phyloP scores from a whole-genome alignment of 1,140 invertebrate species.

The Philotrypesis tridentata region DNA sequence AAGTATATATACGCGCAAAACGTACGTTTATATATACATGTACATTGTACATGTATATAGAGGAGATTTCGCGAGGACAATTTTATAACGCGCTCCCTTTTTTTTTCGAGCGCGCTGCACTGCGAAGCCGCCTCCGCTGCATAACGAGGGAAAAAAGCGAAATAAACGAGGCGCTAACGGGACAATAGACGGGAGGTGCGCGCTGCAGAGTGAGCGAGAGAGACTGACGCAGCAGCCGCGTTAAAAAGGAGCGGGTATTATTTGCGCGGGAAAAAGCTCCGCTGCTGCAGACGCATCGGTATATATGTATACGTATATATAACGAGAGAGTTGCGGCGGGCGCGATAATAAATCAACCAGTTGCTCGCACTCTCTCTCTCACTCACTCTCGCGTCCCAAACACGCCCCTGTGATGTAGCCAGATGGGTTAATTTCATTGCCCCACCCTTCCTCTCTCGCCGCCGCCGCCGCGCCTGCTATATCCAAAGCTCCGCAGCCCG shows the following conservation, averaged over 20 bases:
- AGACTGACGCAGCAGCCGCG: too few species aligned
- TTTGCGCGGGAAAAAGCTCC: neutral
- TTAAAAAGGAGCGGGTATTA: neutral
- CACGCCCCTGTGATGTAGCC: slow-evolving; percentile 71
- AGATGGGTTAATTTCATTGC: slow-evolving; percentile 69
- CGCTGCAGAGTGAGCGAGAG: too few species aligned
- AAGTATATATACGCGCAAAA: too few species aligned
- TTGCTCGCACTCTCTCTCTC: too few species aligned
- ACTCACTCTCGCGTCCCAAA: slow-evolving; percentile 51
- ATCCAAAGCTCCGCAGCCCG: too few species aligned
- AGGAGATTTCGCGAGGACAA: neutral
- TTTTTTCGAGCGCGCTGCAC: too few species aligned
- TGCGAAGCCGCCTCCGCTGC: neutral
- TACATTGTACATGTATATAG: neutral
- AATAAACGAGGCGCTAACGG: neutral
- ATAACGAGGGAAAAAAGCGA: neutral
- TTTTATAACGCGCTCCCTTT: neutral
- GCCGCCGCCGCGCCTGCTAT: too few species aligned
- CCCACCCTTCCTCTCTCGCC: neutral
- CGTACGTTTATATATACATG: too few species aligned
- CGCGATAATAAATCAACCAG: slow-evolving; percentile 71
- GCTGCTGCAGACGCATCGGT: neutral
- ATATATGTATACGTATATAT: too few species aligned
- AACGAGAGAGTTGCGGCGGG: neutral
- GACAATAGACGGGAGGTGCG: neutral